Evolutionary conservation across 2,888 invertebrate species (phyloP), one percentile per base, ranked within the genome.

Genomic region (Rhynchonema sp.): DNA sequence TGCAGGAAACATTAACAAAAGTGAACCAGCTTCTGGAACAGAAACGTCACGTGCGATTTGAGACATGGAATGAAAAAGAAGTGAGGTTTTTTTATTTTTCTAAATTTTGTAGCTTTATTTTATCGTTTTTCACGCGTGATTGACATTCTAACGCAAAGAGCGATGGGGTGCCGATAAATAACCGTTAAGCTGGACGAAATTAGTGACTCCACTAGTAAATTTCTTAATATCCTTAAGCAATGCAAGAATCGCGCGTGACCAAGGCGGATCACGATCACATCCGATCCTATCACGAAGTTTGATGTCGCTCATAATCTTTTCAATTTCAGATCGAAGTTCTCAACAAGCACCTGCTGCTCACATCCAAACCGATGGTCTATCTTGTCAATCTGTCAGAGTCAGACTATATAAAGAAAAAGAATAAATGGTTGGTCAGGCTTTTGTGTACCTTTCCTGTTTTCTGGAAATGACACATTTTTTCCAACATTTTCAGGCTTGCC

Each of bases 281-380:
- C n/a, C n/a, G n/a, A n/a, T n/a, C n/a, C n/a, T n/a, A n/a, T n/a
- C n/a, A n/a, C n/a, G n/a, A n/a, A n/a, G n/a, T n/a, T n/a, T n/a
- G n/a, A n/a, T n/a, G n/a, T n/a, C n/a, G n/a, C n/a, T n/a, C n/a
- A n/a, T n/a, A n/a, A n/a, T n/a, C n/a, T n/a, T 38, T 38, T 6
- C 25, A 38, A 22, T 79, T 82, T 62, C 80, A 92, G 91, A 89
- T 94, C 75, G 92, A 96, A 77, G 79, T 89, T 53, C 79, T 98
- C 60, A 99, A 99, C 78, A 90, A 88, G 77, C 87, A 96, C 74
- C 78, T 96, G 65, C 91, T 98, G 74, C 79, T 99, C 64, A 99
- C 98, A 20, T 86, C 94, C 0, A 99, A 99, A 75, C 98, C 98
- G 0, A 86, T 88, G 61, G 84, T 99, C 66, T 99, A 99, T 75